Evolutionary conservation across 2,888 invertebrate genomes (phyloP), one percentile per base, ranked within the genome.

Genomic region (Caradrina clavipalpis): DNA sequence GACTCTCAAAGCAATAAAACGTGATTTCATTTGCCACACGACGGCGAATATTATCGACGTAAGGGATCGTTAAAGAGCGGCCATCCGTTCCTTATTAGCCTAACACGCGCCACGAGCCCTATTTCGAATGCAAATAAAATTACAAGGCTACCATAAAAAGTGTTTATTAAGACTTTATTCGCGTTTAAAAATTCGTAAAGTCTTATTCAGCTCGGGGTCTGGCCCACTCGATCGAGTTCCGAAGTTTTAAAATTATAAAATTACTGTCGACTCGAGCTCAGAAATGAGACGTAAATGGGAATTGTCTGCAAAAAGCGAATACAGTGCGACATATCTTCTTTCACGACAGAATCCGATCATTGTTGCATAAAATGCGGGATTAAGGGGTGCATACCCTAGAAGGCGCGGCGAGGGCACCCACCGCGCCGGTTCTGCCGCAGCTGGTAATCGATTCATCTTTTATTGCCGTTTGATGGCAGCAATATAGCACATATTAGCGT

Each of bases 91-190:
- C 95, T 92, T 95, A 94, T 95, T 95, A 94, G 93, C 90, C 89
- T 87, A 92, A 93, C 94, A 93, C 93, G 93, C 91, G 93, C 91
- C 91, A 89, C 91, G 87, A 84, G 87, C 88, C 92, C 93, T 93
- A 94, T 94, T 93, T 88, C 86, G 90, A 89, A 93, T 94, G 92
- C 90, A 92, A 94, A 95, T 95, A 95, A 94, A 92, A 94, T 91
- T 92, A 92, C 91, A 92, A 92, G 89, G 88, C 91, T 88, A 89
- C 92, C 92, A 94, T 95, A 95, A 95, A 95, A 89, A 93, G 90
- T 87, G 87, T 92, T 95, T 95, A 94, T 95, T 94, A 94, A 95
- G 94, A 93, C 94, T 94, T 94, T 94, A 95, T 94, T 90, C 85
- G 89, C 89, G 76, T 94, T 95, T 93, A 93, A 95, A 93, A 94